Percentiles rank a stretch among this genome's conserved stretches.
These are phyloP conservation scores for Agrotis puta DNA, from an alignment of 2,888 invertebrate species.

Conservation along the genomic window DNA sequence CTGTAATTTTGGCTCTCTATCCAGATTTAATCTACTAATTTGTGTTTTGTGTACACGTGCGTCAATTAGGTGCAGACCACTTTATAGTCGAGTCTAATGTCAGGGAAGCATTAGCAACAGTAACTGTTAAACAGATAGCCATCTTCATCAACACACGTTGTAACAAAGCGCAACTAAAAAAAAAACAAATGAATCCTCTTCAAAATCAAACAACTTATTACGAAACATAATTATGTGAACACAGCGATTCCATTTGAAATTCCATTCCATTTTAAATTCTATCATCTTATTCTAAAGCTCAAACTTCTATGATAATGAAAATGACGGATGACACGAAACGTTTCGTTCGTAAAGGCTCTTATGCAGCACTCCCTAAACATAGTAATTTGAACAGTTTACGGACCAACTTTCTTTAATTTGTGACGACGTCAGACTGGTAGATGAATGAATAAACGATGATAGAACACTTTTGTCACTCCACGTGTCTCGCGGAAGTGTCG, in stretches of 20 bases:
- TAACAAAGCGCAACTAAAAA: neutral
- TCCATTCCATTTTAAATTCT: neutral
- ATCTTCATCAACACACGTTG: neutral
- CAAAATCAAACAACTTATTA: neutral
- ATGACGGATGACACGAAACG: neutral
- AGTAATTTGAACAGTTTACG: neutral
- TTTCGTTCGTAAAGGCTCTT: neutral
- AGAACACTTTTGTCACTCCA: slow-evolving; percentile 21
- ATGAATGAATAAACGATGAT: slow-evolving; percentile 21
- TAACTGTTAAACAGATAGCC: neutral
- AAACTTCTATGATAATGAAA: neutral
- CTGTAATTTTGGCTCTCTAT: neutral
- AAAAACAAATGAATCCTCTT: neutral
- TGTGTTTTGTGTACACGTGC: too few relatives aligned
- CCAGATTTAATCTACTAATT: too few relatives aligned
- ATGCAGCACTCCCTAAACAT: neutral
- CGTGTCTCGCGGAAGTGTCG: slow-evolving; percentile 26
- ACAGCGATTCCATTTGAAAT: neutral
- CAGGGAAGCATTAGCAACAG: neutral
- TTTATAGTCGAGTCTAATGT: neutral
- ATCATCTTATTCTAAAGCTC: neutral
- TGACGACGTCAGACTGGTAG: neutral
- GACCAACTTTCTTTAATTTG: slow-evolving; percentile 16
- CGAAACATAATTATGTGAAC: too few relatives aligned
- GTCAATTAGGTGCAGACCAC: too few relatives aligned